These are phyloP conservation scores for Siniperca undulata DNA, from an alignment of 2,797 vertebrate genomes.

Conservation along the genomic window DNA sequence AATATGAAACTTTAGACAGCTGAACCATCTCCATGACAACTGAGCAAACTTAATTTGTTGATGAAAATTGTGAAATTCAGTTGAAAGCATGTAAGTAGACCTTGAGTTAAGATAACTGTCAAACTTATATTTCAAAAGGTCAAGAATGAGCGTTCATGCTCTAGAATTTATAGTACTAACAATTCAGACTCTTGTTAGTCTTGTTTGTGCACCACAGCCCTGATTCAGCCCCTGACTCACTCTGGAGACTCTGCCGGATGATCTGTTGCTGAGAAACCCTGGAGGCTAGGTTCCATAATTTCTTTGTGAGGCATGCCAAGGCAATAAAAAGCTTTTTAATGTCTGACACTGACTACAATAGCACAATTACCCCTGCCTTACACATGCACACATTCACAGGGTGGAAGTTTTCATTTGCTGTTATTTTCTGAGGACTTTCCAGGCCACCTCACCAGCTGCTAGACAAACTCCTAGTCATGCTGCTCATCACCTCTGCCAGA, in stretches of 20 bases:
- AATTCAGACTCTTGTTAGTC: neutral
- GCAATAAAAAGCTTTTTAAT: slow-evolving; percentile 89
- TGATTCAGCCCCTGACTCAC: slow-evolving; percentile 87
- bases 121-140: too few species aligned
- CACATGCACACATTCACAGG: slow-evolving; percentile 49
- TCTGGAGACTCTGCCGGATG: slow-evolving; percentile 69
- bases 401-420: slow-evolving; percentile 39
- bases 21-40: neutral
- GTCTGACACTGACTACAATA: slow-evolving; percentile 76
- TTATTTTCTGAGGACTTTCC: slow-evolving; percentile 84
- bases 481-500: slow-evolving; percentile 77
- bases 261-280: slow-evolving; percentile 78
- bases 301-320: slow-evolving; percentile 87
- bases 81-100: neutral
- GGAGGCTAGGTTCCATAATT: slow-evolving; percentile 91
- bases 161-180: neutral
- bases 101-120: neutral
- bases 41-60: neutral
- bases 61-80: neutral
- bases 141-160: neutral
- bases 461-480: slow-evolving; percentile 89
- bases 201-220: slow-evolving; percentile 66
- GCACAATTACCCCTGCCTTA: slow-evolving; percentile 69
- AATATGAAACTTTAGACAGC: neutral
- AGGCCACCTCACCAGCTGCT: slow-evolving; percentile 77